phyloP scores from a whole-genome alignment of 2,888 invertebrate genomes.

The Ectobius pallidus region DNA sequence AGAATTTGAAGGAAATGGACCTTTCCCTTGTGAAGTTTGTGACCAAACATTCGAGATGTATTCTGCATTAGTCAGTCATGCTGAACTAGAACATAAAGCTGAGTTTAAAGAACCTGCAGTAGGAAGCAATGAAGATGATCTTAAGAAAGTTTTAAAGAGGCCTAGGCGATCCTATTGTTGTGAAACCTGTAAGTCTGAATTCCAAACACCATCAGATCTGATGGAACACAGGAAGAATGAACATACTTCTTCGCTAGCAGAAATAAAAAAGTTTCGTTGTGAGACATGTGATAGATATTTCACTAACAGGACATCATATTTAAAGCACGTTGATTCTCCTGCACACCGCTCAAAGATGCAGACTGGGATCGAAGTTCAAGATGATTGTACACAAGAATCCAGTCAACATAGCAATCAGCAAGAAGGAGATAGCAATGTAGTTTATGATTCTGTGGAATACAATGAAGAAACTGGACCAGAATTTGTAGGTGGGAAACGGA shows the following conservation, averaged over 20 bases:
- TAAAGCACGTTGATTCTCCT: slow-evolving; percentile 37
- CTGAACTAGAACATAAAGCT: not conserved
- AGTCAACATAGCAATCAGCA: not conserved
- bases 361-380: not conserved
- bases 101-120: not conserved
- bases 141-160: not conserved
- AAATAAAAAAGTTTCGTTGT: slow-evolving; percentile 35
- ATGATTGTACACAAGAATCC: slow-evolving; percentile 6
- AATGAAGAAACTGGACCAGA: not conserved
- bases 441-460: not conserved
- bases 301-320: slow-evolving; percentile 34
- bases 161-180: slow-evolving; percentile 36
- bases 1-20: too few species aligned
- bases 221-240: slow-evolving; percentile 30
- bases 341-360: slow-evolving; percentile 3
- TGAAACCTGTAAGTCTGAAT: slow-evolving; percentile 29
- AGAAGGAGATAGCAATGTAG: not conserved
- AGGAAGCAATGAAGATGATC: slow-evolving; percentile 1
- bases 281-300: slow-evolving; percentile 34
- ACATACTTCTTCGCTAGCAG: slow-evolving; percentile 22
- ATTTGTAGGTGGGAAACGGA: not conserved
- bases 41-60: not conserved
- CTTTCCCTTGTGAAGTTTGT: not conserved
- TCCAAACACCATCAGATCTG: slow-evolving; percentile 34
- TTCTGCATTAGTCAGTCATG: not conserved